These are phyloP conservation scores for Drosophila seclusa DNA, from an alignment of 2,888 invertebrate species.

Conservation along the genomic window DNA sequence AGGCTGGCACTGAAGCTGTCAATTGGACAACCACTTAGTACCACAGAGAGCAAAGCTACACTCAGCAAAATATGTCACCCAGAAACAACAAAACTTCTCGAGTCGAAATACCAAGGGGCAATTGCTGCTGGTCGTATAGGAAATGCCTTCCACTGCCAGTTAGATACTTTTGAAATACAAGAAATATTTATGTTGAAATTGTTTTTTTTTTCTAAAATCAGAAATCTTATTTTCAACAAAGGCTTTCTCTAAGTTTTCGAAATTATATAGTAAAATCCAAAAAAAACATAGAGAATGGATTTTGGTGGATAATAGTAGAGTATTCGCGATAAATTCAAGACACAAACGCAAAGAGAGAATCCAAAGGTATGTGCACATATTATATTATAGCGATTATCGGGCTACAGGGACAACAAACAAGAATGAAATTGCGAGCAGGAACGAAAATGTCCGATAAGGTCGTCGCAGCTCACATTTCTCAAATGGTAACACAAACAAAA, in stretches of 20 bases:
- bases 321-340: not conserved
- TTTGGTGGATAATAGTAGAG: not conserved
- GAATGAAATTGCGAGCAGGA: constrained; percentile 9
- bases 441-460: constrained; percentile 60
- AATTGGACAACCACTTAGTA: constrained; percentile 40
- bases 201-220: not conserved
- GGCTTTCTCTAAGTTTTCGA: not conserved
- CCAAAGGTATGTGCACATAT: not conserved
- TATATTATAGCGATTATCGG: not conserved
- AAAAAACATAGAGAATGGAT: too few relatives aligned
- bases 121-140: not conserved
- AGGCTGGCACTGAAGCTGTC: constrained; percentile 50
- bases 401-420: constrained; percentile 7
- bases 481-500: constrained; percentile 11
- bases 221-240: not conserved
- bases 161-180: not conserved
- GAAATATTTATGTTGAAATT: not conserved
- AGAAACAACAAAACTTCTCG: not conserved
- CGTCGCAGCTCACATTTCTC: constrained; percentile 42
- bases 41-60: not conserved
- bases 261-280: not conserved
- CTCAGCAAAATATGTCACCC: not conserved
- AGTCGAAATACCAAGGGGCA: not conserved
- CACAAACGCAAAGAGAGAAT: not conserved
- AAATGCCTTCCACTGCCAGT: not conserved